phyloP scores from a whole-genome alignment of 2,888 invertebrate genomes.

The Xestoiulus laeticollis region DNA sequence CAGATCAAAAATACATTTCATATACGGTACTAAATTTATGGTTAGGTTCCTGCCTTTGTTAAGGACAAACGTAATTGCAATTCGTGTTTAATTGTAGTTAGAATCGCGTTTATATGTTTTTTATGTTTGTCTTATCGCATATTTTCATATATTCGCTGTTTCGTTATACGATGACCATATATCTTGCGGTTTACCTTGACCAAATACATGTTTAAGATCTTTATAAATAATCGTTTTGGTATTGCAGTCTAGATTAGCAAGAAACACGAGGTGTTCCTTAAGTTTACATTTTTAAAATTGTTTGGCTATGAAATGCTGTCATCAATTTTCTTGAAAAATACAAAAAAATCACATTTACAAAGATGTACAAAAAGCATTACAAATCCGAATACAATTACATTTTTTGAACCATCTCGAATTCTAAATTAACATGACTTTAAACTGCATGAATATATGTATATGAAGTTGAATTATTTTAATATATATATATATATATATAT shows the following conservation, averaged over 20 bases:
- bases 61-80: conserved; percentile 1
- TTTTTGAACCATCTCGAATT: no score
- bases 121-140: background rate
- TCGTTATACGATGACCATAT: conserved; percentile 1
- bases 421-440: no score
- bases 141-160: background rate
- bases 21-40: background rate
- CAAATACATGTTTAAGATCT: background rate
- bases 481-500: no score
- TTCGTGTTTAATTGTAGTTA: background rate
- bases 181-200: conserved; percentile 22
- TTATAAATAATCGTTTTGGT: background rate
- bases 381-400: no score
- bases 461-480: no score
- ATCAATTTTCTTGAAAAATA: no score
- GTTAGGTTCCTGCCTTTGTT: background rate
- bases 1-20: background rate
- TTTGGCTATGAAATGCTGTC: no score
- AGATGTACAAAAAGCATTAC: no score
- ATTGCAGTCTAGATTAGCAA: background rate
- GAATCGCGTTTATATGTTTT: background rate
- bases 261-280: no score
- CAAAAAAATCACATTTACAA: no score
- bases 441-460: no score
- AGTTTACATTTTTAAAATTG: no score